A percentile compares a stretch with the other conserved stretches of the same genome.
Conservation (phyloP, 1,140 invertebrate species). For the Nasonia vitripennis region DNA sequence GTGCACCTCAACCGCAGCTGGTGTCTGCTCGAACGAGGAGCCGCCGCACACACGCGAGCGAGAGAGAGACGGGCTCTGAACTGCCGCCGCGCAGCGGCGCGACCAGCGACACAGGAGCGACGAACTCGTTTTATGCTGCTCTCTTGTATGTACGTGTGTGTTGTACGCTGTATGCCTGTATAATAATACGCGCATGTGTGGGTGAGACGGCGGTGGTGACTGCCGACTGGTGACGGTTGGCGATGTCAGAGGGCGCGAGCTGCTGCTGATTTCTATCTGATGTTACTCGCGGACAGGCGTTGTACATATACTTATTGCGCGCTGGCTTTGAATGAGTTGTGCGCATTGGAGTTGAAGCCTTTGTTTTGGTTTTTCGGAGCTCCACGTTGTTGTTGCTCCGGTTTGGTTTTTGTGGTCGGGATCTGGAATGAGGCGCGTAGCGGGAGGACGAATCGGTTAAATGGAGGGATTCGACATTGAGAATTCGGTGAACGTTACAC, state of each 20-base stretch:
- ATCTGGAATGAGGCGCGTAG: neutral
- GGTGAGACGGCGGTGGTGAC: neutral
- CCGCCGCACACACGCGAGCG: neutral
- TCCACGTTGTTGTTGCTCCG: neutral
- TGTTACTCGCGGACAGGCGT: too few relatives aligned
- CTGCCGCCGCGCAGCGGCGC: neutral
- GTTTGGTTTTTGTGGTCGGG: neutral
- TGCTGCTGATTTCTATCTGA: neutral
- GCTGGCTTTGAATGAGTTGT: neutral
- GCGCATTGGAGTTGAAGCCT: neutral
- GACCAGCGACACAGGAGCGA: slow-evolving; percentile 11
- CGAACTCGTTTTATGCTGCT: neutral
- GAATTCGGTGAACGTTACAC: too few relatives aligned
- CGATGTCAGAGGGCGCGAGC: neutral
- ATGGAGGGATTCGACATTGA: too few relatives aligned
- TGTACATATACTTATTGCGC: neutral
- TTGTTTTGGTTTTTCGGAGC: neutral
- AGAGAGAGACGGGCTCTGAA: slow-evolving; percentile 1
- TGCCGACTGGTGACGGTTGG: neutral
- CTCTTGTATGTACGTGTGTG: neutral
- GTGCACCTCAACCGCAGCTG: slow-evolving; percentile 1
- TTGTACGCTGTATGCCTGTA: neutral
- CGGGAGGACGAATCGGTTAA: neutral
- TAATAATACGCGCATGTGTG: neutral
- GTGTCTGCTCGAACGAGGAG: neutral